Evolutionary conservation across 1,140 invertebrate genomes (phyloP).

Genomic region (Megathymus violae): DNA sequence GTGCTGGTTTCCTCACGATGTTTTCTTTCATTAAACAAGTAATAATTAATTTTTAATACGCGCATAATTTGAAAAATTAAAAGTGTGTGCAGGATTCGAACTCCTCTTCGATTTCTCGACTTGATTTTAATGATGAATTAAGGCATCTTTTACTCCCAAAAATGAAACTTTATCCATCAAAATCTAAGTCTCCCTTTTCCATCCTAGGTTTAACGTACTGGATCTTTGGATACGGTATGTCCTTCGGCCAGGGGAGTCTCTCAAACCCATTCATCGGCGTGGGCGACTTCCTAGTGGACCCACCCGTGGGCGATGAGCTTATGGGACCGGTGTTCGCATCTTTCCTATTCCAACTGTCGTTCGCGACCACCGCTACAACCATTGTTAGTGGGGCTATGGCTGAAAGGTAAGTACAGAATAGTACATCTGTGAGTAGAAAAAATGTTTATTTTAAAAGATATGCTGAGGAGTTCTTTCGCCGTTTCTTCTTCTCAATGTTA

Average conservation of each 20-base stretch:
- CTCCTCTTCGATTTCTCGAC: too few relatives aligned
- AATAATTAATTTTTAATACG: too few relatives aligned
- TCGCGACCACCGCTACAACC: constrained; percentile 95
- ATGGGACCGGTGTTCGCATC: constrained; percentile 92
- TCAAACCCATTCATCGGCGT: constrained; percentile 89
- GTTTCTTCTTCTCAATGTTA: too few relatives aligned
- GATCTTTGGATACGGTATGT: constrained; percentile 96
- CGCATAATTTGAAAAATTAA: too few relatives aligned
- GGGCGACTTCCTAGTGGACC: constrained; percentile 90
- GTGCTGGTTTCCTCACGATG: too few relatives aligned
- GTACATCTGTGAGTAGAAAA: too few relatives aligned
- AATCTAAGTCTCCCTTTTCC: not conserved
- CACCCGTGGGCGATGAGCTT: constrained; percentile 86
- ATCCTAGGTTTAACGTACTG: constrained; percentile 92
- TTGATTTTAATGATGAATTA: too few relatives aligned
- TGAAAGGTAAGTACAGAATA: constrained; percentile 88
- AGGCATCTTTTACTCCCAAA: too few relatives aligned
- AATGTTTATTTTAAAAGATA: too few relatives aligned
- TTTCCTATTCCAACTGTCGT: constrained; percentile 94
- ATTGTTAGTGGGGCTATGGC: constrained; percentile 96
- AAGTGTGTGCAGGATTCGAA: too few relatives aligned
- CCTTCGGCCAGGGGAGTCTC: constrained; percentile 89
- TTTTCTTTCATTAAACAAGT: too few relatives aligned
- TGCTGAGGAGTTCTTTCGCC: too few relatives aligned
- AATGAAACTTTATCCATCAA: not conserved